phyloP scores from a whole-genome alignment of 2,797 vertebrate genomes.

The Falco concolor region DNA sequence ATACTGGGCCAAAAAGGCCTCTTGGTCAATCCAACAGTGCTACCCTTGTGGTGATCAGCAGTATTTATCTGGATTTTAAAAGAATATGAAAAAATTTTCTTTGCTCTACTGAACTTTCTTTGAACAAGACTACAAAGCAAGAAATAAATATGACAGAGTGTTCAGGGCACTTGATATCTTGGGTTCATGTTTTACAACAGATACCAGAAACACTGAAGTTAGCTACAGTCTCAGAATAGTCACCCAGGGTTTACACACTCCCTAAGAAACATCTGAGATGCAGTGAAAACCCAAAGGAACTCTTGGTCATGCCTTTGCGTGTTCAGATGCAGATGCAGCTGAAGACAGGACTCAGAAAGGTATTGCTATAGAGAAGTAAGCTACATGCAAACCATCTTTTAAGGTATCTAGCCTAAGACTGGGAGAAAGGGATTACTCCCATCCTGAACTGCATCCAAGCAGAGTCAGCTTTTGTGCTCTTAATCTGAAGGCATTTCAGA shows the following conservation, averaged over 20 bases:
- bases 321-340: constrained; percentile 40
- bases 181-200: constrained; percentile 44
- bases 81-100: not conserved
- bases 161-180: not conserved
- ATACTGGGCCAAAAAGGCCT: not conserved
- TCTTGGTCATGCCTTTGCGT: constrained; percentile 42
- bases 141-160: not conserved
- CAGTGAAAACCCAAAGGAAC: constrained; percentile 39
- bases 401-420: not conserved
- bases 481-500: not conserved
- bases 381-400: not conserved
- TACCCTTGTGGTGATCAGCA: not conserved
- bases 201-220: not conserved
- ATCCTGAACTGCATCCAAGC: not conserved
- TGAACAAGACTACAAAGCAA: not conserved
- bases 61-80: not conserved
- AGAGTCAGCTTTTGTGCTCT: not conserved
- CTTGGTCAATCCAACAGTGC: not conserved
- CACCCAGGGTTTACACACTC: not conserved
- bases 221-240: constrained; percentile 24
- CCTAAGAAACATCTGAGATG: constrained; percentile 14
- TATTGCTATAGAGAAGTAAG: not conserved
- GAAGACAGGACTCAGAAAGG: not conserved
- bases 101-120: not conserved
- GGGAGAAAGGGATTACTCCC: not conserved